Evolutionary conservation across 2,113 vertebrate genomes (phyloP), one percentile per base, ranked within the genome.

Genomic region (Rutilus rutilus): DNA sequence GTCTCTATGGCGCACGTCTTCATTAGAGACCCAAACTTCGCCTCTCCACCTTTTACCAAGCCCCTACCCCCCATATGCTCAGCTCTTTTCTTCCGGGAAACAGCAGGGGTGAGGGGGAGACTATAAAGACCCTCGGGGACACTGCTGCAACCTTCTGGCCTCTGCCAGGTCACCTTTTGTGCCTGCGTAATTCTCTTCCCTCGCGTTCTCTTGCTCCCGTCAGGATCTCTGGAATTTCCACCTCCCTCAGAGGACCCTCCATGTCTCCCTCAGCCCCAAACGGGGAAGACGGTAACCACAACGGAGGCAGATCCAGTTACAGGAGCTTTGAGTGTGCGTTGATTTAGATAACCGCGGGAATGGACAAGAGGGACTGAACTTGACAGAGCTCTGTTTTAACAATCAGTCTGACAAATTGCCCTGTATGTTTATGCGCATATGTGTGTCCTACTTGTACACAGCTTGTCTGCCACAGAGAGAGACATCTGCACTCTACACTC

Each of bases 1-100:
- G 60, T 83, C 85, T 85, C 59, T 50, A 78, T 82, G 82, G 89
- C 89, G 88, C 91, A 87, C 90, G 90, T 90, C 92, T 91, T 92
- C 64, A 85, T 87, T 82, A 74, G 62, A 42, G 45, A 62, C 57
- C 57, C 71, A 36, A 75, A 42, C 23, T n/a, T 62, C 77, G 86
- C 77, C 62, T 57, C 21, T 73, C 67, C 62, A 81, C 79, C 39
- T 81, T 81, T 81, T 25, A 71, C 47, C 30, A 33, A 69, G 71
- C 17, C 54, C 78, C 67, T 33, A 45, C 78, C 50, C 27, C 57
- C 36, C 78, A 67, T 81, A 42, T 71, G 59, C 71, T 45, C 64
- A 21, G 77, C 69, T 74, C 83, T 39, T 75, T 75, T 54, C 83
- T 85, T 64, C 83, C 64, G 82, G 33, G 33, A 33, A 81, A 39